Percentiles rank a stretch among this genome's conserved stretches.
Conservation (phyloP, 2,888 invertebrate genomes). For the Periphyllus acericola region DNA sequence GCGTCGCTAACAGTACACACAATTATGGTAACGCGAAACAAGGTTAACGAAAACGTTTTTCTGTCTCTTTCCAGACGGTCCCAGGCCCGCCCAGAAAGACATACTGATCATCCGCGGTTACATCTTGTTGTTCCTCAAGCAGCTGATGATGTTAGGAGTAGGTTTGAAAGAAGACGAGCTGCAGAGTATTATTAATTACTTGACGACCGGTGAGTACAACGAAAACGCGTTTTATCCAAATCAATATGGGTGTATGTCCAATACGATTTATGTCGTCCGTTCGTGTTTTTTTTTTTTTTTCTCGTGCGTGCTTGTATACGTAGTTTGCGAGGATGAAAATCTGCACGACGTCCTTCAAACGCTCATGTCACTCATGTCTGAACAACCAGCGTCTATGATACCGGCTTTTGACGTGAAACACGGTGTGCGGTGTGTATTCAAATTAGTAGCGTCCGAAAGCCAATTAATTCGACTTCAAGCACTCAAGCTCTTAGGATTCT, state of each 20-base stretch:
- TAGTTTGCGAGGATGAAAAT: slow-evolving; percentile 83
- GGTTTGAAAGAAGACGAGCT: slow-evolving; percentile 98
- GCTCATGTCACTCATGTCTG: slow-evolving; percentile 96
- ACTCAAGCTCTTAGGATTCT: slow-evolving; percentile 95
- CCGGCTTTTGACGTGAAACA: slow-evolving; percentile 98
- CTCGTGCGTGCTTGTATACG: slow-evolving; percentile 68
- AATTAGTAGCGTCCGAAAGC: slow-evolving; percentile 93
- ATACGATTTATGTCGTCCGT: not conserved
- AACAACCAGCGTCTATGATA: slow-evolving; percentile 98
- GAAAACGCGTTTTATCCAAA: not conserved
- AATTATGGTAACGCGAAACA: too few species aligned
- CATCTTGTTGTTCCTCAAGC: slow-evolving; percentile 94
- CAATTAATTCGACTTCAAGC: slow-evolving; percentile 96
- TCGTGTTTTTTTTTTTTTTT: not conserved
- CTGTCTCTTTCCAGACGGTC: slow-evolving; percentile 78
- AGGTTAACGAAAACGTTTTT: too few species aligned
- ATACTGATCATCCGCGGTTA: slow-evolving; percentile 93
- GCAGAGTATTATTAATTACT: slow-evolving; percentile 96
- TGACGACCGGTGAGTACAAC: slow-evolving; percentile 76
- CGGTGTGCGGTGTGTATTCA: slow-evolving; percentile 96
- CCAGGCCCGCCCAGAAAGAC: slow-evolving; percentile 92
- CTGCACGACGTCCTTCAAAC: slow-evolving; percentile 97
- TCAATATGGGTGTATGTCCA: too few species aligned
- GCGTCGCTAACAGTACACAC: too few species aligned
- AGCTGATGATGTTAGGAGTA: slow-evolving; percentile 95